Evolutionary conservation across 2,797 vertebrate genomes (phyloP).

Genomic region (Lepidocolaptes lacrymiger): DNA sequence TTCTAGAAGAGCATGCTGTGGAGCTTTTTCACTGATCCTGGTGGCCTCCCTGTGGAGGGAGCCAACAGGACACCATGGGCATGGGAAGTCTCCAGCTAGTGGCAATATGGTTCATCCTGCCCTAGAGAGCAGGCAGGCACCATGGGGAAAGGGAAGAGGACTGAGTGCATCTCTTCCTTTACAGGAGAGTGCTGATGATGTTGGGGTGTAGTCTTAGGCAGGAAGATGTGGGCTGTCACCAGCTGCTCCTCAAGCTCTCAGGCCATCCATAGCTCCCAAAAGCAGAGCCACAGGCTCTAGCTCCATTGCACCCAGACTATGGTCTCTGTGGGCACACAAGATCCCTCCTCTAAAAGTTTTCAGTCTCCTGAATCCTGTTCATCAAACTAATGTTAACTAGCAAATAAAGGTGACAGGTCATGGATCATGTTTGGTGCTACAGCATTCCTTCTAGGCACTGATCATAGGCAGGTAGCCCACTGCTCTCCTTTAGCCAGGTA

Average conservation of each 20-base stretch:
- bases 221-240: neutral
- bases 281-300: neutral
- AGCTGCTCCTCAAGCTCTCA: neutral
- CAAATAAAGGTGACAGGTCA: fast-evolving
- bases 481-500: fast-evolving
- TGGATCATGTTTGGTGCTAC: fast-evolving
- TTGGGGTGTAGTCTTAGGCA: neutral
- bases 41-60: neutral
- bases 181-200: too few species aligned
- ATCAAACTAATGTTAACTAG: neutral
- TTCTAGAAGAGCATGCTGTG: fast-evolving
- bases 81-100: neutral
- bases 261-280: neutral
- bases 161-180: neutral
- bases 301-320: fast-evolving
- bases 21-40: neutral
- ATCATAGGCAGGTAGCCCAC: neutral
- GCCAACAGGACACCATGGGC: fast-evolving
- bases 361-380: neutral
- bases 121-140: neutral
- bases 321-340: fast-evolving
- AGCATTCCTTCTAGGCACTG: neutral
- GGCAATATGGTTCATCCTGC: neutral
- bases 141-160: neutral
- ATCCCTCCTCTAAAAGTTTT: neutral